Base-by-base conservation (phyloP, 2,888 invertebrate genomes). In the Pammene aurita region DNA sequence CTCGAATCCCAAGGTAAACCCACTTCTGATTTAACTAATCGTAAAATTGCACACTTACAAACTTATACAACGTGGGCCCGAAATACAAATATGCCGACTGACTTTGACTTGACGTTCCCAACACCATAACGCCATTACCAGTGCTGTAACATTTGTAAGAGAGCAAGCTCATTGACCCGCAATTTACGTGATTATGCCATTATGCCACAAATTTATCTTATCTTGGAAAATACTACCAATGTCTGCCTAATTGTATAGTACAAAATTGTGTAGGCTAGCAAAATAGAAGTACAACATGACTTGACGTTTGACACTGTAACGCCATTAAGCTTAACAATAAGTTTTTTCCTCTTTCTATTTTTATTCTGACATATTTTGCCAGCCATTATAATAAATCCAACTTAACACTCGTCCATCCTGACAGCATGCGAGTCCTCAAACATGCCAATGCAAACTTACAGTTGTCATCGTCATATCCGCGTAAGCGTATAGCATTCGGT, bases 291-390 rank as follows among this genome's bases (percentile, higher is more conserved):
- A 26, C n/a, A 11, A 46, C 26, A 26, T 11, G 10, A 54, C 7
- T 78, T 72, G 70, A 71, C 77, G 78, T 79, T 78, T 71, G 74
- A 72, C 71, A 75, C 76, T 80, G 62, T 66, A 68, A 78, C 78
- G 78, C 75, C 72, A 64, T 41, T 42, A 50, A 52, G 18, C 13
- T 52, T 5, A 26, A 26, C 26, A 26, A 38, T 38, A 38, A 38
- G 38, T 9, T 38, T 38, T 38, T 5, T 5, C 5, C 9, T 6
- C 0, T 9, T 38, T 1, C 6, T 38, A 7, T 38, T 26, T 6
- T 54, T 7, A n/a, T 54, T n/a, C n/a, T 35, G 6, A 14, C 7
- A n/a, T 2, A 9, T 7, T 54, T 34, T 13, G 34, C 7, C n/a
- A n/a, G 54, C 7, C 26, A 7, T 7, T 7, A 34, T 2, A n/a